Conservation (phyloP, 2,888 invertebrate species). For the Eupeodes luniger region DNA sequence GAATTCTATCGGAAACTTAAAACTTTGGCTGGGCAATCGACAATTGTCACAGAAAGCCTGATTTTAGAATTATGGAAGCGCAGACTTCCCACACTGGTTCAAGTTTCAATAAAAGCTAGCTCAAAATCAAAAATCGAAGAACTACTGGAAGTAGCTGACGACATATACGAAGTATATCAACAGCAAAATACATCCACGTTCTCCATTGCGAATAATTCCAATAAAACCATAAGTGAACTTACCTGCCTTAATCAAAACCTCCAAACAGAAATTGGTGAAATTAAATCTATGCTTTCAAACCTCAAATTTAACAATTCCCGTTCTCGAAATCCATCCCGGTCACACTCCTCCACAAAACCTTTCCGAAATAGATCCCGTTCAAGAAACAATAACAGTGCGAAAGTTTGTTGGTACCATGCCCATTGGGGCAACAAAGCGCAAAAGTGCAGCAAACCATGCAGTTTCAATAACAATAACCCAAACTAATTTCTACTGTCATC, state of each 20-base stretch:
- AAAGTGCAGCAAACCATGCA: constrained; percentile 27
- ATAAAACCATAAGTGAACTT: constrained; percentile 5
- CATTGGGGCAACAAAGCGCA: not conserved
- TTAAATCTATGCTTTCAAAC: too few species aligned
- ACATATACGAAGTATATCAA: constrained; percentile 12
- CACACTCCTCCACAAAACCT: not conserved
- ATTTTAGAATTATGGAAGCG: too few species aligned
- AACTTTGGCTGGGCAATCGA: too few species aligned
- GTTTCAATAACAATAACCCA: too few species aligned
- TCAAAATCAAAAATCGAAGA: constrained; percentile 11
- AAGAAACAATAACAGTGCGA: constrained; percentile 21
- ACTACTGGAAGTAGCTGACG: not conserved
- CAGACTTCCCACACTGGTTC: too few species aligned
- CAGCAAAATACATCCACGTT: constrained; percentile 25
- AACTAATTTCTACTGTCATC: too few species aligned
- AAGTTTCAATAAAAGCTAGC: not conserved
- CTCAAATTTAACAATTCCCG: too few species aligned
- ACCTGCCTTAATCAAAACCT: not conserved
- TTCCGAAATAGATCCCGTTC: not conserved
- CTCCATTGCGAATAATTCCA: constrained; percentile 4
- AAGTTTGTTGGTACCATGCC: constrained; percentile 16
- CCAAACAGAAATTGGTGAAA: too few species aligned
- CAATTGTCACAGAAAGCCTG: too few species aligned
- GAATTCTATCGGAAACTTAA: too few species aligned
- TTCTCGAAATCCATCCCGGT: not conserved